Base-by-base conservation (phyloP, 2,113 vertebrate genomes). In the Drymodes brunneopygia region DNA sequence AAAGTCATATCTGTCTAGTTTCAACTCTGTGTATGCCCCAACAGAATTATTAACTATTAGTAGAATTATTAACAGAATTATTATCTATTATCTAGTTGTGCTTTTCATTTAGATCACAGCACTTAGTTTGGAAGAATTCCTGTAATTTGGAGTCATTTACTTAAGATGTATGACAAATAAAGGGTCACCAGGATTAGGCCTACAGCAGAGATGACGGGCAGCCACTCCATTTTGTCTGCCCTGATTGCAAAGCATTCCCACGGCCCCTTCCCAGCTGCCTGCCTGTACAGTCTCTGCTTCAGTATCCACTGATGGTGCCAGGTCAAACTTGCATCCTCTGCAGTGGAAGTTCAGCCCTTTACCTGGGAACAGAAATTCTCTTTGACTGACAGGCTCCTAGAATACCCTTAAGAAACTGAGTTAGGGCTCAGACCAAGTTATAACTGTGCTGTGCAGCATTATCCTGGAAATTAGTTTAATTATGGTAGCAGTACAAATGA, bases 221-320 rank as follows among this genome's bases (percentile, higher is more conserved):
- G 17, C 4, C 23, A 24, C 22, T 51, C 35, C 20, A 22, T 45
- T 60, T 58, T 1, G 0, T 20, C 56, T 61, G 16, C 23, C 25
- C 16, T 2, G 3, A 51, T 2, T 24, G 66, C 56, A 65, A 74
- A 83, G 45, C 56, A 22, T 11, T 44, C 24, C 28, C 18, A 22
- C 7, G 82, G 23, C 6, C 33, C 28, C 18, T 20, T 58, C 40
- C 33, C 25, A 3, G 31, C 28, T 27, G 12, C 27, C 24, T 27
- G 24, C 13, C 51, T 38, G 2, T 2, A 22, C 35, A 25, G 21
- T 36, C 40, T n/a, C 12, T 0, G 0, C 27, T 54, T 44, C 33
- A 20, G 21, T 10, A 65, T 15, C 77, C 36, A 11, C 22, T 16
- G 4, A 13, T 36, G 53, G 14, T 4, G 3, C 16, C 29, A 45